Percentiles rank a stretch among this genome's conserved stretches.
phyloP scores from a whole-genome alignment of 2,113 vertebrate species.

The Poeciliopsis occidentalis region DNA sequence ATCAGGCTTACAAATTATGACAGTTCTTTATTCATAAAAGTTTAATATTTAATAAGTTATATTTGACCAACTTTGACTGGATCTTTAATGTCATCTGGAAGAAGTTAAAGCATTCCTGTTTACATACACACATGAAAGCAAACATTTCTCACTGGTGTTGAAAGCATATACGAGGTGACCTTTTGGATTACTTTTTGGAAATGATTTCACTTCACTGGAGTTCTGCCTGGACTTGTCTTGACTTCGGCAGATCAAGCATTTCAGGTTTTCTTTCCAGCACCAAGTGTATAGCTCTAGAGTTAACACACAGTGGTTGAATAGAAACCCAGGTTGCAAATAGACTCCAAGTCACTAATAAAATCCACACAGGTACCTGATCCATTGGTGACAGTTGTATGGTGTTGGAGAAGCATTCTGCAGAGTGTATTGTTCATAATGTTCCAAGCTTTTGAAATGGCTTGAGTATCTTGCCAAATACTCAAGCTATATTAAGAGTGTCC shows the following conservation, averaged over 20 bases:
- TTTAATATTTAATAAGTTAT: too few species aligned
- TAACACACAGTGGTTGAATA: background rate
- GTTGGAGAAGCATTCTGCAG: background rate
- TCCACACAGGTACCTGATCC: background rate
- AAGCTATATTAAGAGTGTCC: slow-evolving; percentile 25
- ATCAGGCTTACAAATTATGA: too few species aligned
- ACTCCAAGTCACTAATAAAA: background rate
- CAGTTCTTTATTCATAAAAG: too few species aligned
- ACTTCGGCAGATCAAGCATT: background rate
- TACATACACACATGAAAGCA: too few species aligned
- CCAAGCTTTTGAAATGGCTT: slow-evolving; percentile 12
- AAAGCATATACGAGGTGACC: too few species aligned
- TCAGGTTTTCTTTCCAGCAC: slow-evolving; percentile 1
- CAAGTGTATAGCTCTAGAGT: background rate
- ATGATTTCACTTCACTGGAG: background rate
- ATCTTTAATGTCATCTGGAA: too few species aligned
- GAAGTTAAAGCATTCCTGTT: too few species aligned
- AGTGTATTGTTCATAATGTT: slow-evolving; percentile 13
- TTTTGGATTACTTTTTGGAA: background rate
- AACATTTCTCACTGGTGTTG: too few species aligned
- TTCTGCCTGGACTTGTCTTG: background rate
- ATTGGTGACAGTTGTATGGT: background rate
- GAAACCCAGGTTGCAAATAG: background rate
- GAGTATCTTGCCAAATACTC: slow-evolving; percentile 17
- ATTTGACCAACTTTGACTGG: too few species aligned